Evolutionary conservation across 2,113 vertebrate species (phyloP).

Genomic region (Opisthocomus hoazin): DNA sequence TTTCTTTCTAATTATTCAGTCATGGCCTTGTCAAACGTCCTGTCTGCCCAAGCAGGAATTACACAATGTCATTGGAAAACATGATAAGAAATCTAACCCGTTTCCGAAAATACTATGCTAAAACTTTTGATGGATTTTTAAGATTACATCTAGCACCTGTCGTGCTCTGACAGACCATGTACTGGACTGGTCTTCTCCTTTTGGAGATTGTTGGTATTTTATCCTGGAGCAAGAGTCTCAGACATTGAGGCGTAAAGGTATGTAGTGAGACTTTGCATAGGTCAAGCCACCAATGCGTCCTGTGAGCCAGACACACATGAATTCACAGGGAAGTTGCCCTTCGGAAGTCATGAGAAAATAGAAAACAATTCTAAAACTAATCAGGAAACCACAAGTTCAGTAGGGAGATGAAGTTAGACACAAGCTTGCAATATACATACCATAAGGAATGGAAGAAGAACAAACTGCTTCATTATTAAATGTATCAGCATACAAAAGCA

Average conservation of each 20-base stretch:
- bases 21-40: background rate
- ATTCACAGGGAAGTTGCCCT: background rate
- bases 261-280: background rate
- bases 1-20: background rate
- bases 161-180: background rate
- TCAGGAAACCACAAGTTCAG: background rate
- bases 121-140: background rate
- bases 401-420: background rate
- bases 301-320: background rate
- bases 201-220: background rate
- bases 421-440: background rate
- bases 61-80: background rate
- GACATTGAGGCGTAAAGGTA: background rate
- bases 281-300: background rate
- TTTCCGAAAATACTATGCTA: background rate
- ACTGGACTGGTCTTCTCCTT: background rate
- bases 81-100: background rate
- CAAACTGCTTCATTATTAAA: background rate
- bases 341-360: background rate
- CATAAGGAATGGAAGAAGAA: background rate
- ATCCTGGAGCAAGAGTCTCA: background rate
- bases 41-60: background rate
- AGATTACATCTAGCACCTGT: background rate
- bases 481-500: background rate
- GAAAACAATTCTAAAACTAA: background rate